phyloP scores from a whole-genome alignment of 2,113 vertebrate genomes.

The Montifringilla adamsi region DNA sequence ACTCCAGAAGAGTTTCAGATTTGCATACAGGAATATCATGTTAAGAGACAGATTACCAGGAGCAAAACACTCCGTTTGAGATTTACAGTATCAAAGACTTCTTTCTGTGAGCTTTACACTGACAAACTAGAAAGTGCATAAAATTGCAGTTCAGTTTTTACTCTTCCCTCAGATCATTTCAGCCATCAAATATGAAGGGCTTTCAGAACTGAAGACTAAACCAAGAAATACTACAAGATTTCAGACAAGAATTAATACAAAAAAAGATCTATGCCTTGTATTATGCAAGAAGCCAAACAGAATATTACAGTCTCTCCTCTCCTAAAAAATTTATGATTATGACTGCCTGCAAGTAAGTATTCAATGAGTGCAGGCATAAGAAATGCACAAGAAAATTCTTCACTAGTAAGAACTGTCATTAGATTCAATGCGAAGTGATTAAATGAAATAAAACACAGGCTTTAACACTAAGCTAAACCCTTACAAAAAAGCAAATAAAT shows the following conservation, averaged over 20 bases:
- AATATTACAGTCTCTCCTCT: not conserved
- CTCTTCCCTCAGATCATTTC: not conserved
- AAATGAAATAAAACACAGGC: not conserved
- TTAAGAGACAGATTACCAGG: not conserved
- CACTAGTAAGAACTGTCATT: not conserved
- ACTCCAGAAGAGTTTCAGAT: not conserved
- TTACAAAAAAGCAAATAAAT: not conserved
- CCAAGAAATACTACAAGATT: not conserved
- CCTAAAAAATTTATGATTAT: constrained; percentile 25
- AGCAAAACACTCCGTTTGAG: not conserved
- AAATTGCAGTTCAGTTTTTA: not conserved
- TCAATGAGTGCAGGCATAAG: not conserved
- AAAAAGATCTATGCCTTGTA: not conserved
- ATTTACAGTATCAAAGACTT: not conserved
- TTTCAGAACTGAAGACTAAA: not conserved
- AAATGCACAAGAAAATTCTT: not conserved
- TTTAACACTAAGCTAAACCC: not conserved
- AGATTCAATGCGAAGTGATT: not conserved
- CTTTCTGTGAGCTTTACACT: not conserved
- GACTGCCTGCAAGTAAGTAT: not conserved
- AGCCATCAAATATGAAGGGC: not conserved
- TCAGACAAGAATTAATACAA: constrained; percentile 4
- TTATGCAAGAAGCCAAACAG: not conserved
- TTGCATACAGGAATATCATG: not conserved
- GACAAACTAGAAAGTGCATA: not conserved